Evolutionary conservation across 2,888 invertebrate species (phyloP).

Genomic region (Sipha maydis): DNA sequence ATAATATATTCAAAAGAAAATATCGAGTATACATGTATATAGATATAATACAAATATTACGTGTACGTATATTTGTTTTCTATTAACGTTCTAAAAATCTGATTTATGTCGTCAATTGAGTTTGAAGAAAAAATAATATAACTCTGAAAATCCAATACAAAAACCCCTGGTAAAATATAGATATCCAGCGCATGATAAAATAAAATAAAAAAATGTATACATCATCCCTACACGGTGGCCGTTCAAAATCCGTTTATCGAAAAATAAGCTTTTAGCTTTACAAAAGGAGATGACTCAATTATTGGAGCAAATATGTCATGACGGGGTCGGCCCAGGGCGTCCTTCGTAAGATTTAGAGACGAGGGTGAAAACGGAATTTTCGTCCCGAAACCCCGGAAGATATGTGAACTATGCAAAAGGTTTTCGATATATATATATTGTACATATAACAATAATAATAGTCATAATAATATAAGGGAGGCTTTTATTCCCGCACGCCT

Average conservation of each 20-base stretch:
- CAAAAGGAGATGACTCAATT: conserved; percentile 62
- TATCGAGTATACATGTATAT: too few relatives aligned
- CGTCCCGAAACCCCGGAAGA: conserved; percentile 47
- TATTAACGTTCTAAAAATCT: conserved; percentile 54
- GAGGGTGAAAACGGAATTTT: conserved; percentile 59
- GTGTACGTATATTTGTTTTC: conserved; percentile 27
- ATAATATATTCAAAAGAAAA: conserved; percentile 17
- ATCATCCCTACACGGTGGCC: conserved; percentile 55
- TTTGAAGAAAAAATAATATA: conserved; percentile 46
- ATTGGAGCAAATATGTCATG: conserved; percentile 58
- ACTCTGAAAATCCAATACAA: conserved; percentile 55
- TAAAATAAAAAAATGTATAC: conserved; percentile 24
- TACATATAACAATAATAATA: conserved; percentile 19
- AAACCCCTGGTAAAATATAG: conserved; percentile 33
- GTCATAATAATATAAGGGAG: conserved; percentile 20
- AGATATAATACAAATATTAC: too few relatives aligned
- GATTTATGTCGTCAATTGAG: conserved; percentile 57
- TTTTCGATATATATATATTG: conserved; percentile 6
- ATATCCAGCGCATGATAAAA: conserved; percentile 33
- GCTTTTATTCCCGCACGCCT: conserved; percentile 29
- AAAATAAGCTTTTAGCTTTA: conserved; percentile 62
- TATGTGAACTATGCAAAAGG: conserved; percentile 61
- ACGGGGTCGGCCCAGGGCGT: conserved; percentile 45
- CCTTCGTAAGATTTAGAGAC: conserved; percentile 46
- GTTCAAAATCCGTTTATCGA: conserved; percentile 61